A percentile compares a stretch with the other conserved stretches of the same genome.
These are phyloP conservation scores for Nomada ruficornis DNA, from an alignment of 2,888 invertebrate genomes.

Conservation along the genomic window DNA sequence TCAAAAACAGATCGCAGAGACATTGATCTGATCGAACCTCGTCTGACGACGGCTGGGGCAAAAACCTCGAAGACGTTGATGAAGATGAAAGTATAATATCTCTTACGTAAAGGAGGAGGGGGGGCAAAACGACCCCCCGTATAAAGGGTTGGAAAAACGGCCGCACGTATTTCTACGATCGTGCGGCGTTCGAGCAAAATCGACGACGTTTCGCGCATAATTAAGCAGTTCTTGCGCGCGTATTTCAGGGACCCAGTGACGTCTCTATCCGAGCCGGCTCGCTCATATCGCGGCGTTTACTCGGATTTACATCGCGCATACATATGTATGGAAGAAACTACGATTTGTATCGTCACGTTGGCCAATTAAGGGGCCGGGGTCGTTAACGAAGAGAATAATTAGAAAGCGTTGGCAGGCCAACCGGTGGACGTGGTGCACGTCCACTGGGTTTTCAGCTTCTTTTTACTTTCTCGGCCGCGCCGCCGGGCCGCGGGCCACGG, in stretches of 20 bases:
- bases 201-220: constrained; percentile 47
- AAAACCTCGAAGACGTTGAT: not conserved
- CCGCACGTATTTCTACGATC: constrained; percentile 10
- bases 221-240: constrained; percentile 46
- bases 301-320: constrained; percentile 59
- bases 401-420: constrained; percentile 55
- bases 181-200: constrained; percentile 9
- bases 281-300: constrained; percentile 56
- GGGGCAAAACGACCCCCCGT: not conserved
- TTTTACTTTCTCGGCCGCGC: constrained; percentile 17
- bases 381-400: constrained; percentile 76
- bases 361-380: constrained; percentile 70
- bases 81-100: constrained; percentile 2
- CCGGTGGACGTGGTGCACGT: constrained; percentile 16
- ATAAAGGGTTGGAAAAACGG: constrained; percentile 3
- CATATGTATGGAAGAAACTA: constrained; percentile 59
- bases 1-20: not conserved
- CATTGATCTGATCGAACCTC: not conserved
- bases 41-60: not conserved
- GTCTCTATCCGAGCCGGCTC: constrained; percentile 42
- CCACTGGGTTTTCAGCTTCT: constrained; percentile 27
- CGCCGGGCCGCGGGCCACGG: constrained; percentile 12
- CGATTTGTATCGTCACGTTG: constrained; percentile 67
- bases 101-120: not conserved
- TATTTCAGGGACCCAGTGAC: constrained; percentile 40